A percentile compares a stretch with the other conserved stretches of the same genome.
These are phyloP conservation scores for Falco columbarius DNA, from an alignment of 2,797 vertebrate genomes.

Conservation along the genomic window DNA sequence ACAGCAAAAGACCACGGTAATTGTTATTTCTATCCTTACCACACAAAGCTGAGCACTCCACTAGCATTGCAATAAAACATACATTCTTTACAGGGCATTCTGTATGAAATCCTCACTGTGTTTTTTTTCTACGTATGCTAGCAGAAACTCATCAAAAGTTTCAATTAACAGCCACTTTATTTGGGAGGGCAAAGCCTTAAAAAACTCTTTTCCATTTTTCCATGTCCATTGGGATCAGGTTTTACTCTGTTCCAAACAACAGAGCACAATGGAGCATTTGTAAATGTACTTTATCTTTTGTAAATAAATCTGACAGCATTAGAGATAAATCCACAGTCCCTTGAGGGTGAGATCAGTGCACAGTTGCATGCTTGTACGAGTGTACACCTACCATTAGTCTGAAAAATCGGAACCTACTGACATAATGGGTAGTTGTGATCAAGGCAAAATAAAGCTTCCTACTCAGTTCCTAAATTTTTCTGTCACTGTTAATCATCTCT, in stretches of 20 bases:
- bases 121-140: background rate
- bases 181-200: background rate
- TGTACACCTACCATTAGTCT: conserved; percentile 21
- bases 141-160: background rate
- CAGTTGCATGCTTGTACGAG: background rate
- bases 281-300: background rate
- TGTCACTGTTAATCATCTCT: conserved; percentile 40
- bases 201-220: background rate
- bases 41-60: background rate
- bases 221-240: background rate
- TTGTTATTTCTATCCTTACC: background rate
- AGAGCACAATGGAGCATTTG: background rate
- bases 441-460: conserved; percentile 26
- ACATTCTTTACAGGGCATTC: background rate
- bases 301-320: conserved; percentile 32
- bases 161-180: background rate
- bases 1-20: background rate
- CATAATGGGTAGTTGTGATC: conserved; percentile 36
- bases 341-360: background rate
- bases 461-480: conserved; percentile 37
- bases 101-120: background rate
- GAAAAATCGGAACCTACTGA: conserved; percentile 38
- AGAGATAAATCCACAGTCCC: conserved; percentile 36
- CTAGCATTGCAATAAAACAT: background rate
- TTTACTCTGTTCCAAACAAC: background rate